Evolutionary conservation across 2,888 invertebrate genomes (phyloP).

Genomic region (Nycteola revayana): DNA sequence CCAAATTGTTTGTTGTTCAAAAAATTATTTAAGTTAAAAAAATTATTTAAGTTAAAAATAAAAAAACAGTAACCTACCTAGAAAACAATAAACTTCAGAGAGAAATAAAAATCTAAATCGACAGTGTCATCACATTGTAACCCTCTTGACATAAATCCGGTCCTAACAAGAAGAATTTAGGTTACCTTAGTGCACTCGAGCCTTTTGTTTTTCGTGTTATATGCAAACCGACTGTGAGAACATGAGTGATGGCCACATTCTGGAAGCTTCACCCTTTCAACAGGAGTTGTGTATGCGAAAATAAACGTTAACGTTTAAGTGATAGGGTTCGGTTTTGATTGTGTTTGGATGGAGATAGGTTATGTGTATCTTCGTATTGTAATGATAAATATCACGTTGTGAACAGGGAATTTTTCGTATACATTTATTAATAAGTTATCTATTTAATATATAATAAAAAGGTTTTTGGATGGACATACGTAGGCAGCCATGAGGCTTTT

Average conservation of each 20-base stretch:
- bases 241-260: slow-evolving; percentile 12
- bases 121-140: slow-evolving; percentile 1
- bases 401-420: no score
- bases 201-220: slow-evolving; percentile 28
- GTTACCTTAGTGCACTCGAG: slow-evolving; percentile 30
- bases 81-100: neutral
- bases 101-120: no score
- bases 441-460: no score
- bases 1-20: no score
- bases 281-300: neutral
- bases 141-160: slow-evolving; percentile 28
- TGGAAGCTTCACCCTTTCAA: neutral
- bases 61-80: no score
- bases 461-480: no score
- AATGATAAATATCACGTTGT: neutral
- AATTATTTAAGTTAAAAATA: no score
- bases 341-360: neutral
- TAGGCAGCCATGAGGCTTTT: no score
- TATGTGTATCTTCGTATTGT: neutral
- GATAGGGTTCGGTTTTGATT: neutral
- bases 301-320: neutral
- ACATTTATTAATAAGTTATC: no score
- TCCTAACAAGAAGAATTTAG: slow-evolving; percentile 25
- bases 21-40: no score
- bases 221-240: slow-evolving; percentile 16